These are phyloP conservation scores for Porites lutea DNA, from an alignment of 64 coral and sea anemone genomes.

Conservation along the genomic window DNA sequence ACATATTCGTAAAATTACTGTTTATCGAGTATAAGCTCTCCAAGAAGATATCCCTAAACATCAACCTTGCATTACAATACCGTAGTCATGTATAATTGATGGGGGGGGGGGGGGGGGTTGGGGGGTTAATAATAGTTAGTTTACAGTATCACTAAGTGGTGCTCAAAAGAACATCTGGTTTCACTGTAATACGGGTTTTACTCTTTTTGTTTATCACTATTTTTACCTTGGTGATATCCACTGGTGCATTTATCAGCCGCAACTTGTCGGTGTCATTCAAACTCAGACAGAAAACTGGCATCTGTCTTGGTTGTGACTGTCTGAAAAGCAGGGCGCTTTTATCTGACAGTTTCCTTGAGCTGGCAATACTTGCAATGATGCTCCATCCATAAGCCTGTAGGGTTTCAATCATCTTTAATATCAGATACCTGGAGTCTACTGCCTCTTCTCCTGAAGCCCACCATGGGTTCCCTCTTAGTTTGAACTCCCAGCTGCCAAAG, in stretches of 20 bases:
- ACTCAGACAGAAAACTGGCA: conserved; percentile 68
- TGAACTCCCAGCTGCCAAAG: conserved; percentile 62
- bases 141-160: no score
- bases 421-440: conserved; percentile 40
- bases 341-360: conserved; percentile 8
- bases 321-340: conserved; percentile 77
- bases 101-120: no score
- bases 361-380: conserved; percentile 8
- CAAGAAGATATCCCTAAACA: no score
- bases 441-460: conserved; percentile 41
- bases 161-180: no score
- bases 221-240: conserved; percentile 15
- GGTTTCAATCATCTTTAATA: conserved; percentile 23
- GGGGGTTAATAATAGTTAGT: no score
- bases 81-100: no score
- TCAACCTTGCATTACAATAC: no score
- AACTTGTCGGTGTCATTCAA: conserved; percentile 84
- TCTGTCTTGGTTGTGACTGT: conserved; percentile 32
- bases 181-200: no score
- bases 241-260: conserved; percentile 79
- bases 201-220: no score
- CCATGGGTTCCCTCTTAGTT: conserved; percentile 62
- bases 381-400: conserved; percentile 25
- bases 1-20: no score
- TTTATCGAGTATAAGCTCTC: no score